Evolutionary conservation across 2,113 vertebrate species (phyloP), one percentile per base, ranked within the genome.

Genomic region (Falco punctatus): DNA sequence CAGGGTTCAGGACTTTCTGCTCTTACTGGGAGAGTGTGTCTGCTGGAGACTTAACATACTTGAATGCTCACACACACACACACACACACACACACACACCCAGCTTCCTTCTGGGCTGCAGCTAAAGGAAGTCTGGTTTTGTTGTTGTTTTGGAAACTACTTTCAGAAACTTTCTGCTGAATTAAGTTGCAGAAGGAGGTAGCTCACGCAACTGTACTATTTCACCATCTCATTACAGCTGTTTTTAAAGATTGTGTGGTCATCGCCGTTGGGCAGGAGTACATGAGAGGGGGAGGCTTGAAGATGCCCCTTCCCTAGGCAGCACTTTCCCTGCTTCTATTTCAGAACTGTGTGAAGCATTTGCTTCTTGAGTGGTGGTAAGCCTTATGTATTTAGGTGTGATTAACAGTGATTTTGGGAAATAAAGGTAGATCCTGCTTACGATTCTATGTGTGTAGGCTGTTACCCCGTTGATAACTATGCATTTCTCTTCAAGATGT

Each of bases 401-500:
- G 44, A 44, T 62, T 67, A 62, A 18, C 40, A 49, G 46, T 28
- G 12, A 18, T 80, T 73, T 62, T 22, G 42, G 12, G 57, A 20
- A 27, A 19, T 42, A 35, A 14, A 24, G 28, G 71, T 12, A 22
- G 59, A 28, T 15, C 9, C 11, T 61, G 33, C 30, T 54, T 79
- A 14, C 26, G 20, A 6, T 8, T 2, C 0, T 54, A 17, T 2
- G 2, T 8, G 4, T 32, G 21, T 30, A 64, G 27, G 10, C 23
- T 51, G 7, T 89, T 13, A 26, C 27, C 6, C 46, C 27, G 32
- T 26, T 21, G 30, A 16, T 55, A 40, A 20, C 10, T 10, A 0
- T 10, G 4, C 54, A 38, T 42, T 61, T 66, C 38, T 89, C 18
- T 61, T 28, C 18, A 84, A 42, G 48, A 61, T 23, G 8, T 17